Evolutionary conservation across 2,797 vertebrate species (phyloP).

Genomic region (Furcifer pardalis): DNA sequence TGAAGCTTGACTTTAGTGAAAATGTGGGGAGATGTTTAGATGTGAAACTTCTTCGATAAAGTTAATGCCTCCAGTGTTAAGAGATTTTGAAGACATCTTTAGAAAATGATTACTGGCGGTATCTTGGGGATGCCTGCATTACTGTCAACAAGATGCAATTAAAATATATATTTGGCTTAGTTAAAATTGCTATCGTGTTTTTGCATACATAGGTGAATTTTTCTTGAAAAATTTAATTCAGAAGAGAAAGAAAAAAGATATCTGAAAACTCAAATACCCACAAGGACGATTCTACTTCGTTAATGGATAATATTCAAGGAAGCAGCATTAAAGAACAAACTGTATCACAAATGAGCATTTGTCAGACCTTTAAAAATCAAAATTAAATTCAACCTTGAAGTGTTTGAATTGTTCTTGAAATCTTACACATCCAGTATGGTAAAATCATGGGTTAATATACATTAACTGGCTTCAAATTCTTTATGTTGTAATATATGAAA

Average conservation of each 20-base stretch:
- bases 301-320: conserved; percentile 43
- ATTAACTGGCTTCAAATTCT: background rate
- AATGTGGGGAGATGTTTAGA: too few species aligned
- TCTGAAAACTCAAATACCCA: conserved; percentile 49
- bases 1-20: background rate
- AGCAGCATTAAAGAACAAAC: conserved; percentile 49
- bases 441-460: conserved; percentile 19
- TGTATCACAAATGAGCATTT: background rate
- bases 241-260: conserved; percentile 82
- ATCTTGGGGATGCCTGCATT: background rate
- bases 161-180: conserved; percentile 10
- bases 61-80: background rate
- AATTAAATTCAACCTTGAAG: background rate
- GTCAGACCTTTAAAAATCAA: background rate
- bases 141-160: background rate
- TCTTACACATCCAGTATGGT: conserved; percentile 18
- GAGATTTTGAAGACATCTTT: background rate
- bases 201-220: conserved; percentile 87
- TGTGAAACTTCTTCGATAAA: background rate
- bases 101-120: background rate
- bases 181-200: conserved; percentile 20
- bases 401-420: conserved; percentile 17
- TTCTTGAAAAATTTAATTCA: conserved; percentile 95
- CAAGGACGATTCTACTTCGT: conserved; percentile 14
- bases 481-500: background rate